Percentiles rank a stretch among this genome's conserved stretches.
These are phyloP conservation scores for Paraplagusia blochii DNA, from an alignment of 2,113 vertebrate species.

Conservation along the genomic window DNA sequence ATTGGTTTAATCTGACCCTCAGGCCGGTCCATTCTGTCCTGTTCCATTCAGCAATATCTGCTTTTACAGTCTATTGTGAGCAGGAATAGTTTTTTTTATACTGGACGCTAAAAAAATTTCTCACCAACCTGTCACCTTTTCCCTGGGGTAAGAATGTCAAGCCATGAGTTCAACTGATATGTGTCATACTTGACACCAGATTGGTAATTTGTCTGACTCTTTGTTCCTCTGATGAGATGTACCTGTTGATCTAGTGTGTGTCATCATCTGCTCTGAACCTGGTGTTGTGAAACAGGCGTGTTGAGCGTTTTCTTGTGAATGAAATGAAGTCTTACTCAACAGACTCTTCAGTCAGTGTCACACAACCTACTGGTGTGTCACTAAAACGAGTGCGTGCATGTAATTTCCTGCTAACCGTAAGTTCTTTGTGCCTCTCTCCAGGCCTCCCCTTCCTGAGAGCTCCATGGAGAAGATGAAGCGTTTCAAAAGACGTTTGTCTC, in stretches of 20 bases:
- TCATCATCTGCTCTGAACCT: constrained; percentile 19
- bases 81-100: constrained; percentile 31
- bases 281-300: constrained; percentile 45
- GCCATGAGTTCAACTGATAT: constrained; percentile 40
- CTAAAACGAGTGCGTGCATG: constrained; percentile 1
- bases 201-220: constrained; percentile 19
- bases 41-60: constrained; percentile 56
- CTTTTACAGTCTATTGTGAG: constrained; percentile 45
- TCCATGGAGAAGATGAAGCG: constrained; percentile 91
- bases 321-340: constrained; percentile 12
- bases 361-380: background rate
- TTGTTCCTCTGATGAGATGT: constrained; percentile 14
- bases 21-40: constrained; percentile 47
- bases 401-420: background rate
- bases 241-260: constrained; percentile 13
- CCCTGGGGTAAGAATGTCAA: constrained; percentile 44
- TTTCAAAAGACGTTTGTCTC: constrained; percentile 90
- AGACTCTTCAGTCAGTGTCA: constrained; percentile 13
- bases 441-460: constrained; percentile 80
- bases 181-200: constrained; percentile 57
- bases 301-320: constrained; percentile 12
- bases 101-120: constrained; percentile 53
- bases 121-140: constrained; percentile 55
- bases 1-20: constrained; percentile 36
- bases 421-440: constrained; percentile 39